Conservation (phyloP, 2,797 vertebrate species). For the Trachops cirrhosus region DNA sequence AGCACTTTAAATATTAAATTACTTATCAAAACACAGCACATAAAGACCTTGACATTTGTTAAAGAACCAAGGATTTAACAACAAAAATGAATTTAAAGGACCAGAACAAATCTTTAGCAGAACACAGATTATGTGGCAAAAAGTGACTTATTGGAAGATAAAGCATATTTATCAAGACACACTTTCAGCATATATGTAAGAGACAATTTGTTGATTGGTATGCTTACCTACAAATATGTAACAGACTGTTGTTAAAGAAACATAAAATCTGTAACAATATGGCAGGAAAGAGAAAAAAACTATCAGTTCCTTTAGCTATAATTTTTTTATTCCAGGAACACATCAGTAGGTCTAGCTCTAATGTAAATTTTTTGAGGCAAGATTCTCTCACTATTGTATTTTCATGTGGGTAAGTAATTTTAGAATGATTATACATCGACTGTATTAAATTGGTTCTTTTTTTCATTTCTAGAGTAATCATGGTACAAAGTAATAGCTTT, state of each 20-base stretch:
- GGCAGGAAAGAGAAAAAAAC: slow-evolving; percentile 23
- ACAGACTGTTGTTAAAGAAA: slow-evolving; percentile 42
- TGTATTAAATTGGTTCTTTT: slow-evolving; percentile 74
- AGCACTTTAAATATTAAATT: slow-evolving; percentile 85
- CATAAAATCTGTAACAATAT: slow-evolving; percentile 37
- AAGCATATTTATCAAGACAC: slow-evolving; percentile 67
- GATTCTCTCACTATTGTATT: slow-evolving; percentile 65
- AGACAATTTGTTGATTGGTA: slow-evolving; percentile 52
- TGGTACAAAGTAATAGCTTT: slow-evolving; percentile 50
- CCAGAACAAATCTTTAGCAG: slow-evolving; percentile 85
- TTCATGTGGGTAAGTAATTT: slow-evolving; percentile 66
- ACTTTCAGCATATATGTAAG: slow-evolving; percentile 73
- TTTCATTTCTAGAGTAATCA: slow-evolving; percentile 71
- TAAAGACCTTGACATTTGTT: slow-evolving; percentile 83
- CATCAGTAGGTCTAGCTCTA: slow-evolving; percentile 53
- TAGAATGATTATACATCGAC: slow-evolving; percentile 74
- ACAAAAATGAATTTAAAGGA: slow-evolving; percentile 51
- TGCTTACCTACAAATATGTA: slow-evolving; percentile 65
- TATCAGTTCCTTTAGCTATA: background rate
- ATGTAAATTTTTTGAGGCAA: slow-evolving; percentile 70
- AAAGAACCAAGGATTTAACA: slow-evolving; percentile 82
- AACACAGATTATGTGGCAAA: slow-evolving; percentile 80
- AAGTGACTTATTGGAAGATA: slow-evolving; percentile 75
- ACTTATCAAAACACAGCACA: slow-evolving; percentile 83
- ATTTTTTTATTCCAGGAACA: slow-evolving; percentile 39